phyloP scores from a whole-genome alignment of 2,113 vertebrate species.

The Sphyrna mokarran region DNA sequence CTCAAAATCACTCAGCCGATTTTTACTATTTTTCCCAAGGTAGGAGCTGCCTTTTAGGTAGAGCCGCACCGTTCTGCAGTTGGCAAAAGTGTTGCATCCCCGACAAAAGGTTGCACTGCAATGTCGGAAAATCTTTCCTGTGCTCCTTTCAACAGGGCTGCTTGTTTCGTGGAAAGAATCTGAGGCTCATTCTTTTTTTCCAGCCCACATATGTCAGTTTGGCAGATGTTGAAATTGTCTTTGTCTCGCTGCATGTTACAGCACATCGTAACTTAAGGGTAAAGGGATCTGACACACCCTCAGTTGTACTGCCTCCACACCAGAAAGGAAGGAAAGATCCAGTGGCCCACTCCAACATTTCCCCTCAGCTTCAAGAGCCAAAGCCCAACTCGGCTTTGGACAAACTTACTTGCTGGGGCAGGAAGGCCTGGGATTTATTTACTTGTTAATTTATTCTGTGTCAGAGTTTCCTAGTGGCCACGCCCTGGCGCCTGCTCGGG shows the following conservation, averaged over 20 bases:
- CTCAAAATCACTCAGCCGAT: conserved; percentile 50
- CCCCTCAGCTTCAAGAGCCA: neutral
- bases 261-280: neutral
- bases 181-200: no score
- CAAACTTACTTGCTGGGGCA: neutral
- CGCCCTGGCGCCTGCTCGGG: no score
- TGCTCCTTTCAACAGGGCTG: neutral
- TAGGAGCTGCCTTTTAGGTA: conserved; percentile 24
- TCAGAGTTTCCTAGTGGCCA: no score
- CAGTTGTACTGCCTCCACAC: neutral
- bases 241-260: neutral
- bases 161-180: neutral
- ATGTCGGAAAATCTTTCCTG: neutral
- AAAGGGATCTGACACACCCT: neutral
- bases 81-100: neutral
- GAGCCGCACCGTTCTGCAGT: neutral
- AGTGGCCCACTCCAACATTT: neutral
- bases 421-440: neutral
- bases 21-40: conserved; percentile 57
- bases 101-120: neutral
- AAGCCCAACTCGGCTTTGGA: neutral
- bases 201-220: neutral
- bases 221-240: neutral
- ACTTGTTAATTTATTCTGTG: no score
- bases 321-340: neutral